Conservation (phyloP, 1,140 invertebrate genomes). For the Solen grandis region DNA sequence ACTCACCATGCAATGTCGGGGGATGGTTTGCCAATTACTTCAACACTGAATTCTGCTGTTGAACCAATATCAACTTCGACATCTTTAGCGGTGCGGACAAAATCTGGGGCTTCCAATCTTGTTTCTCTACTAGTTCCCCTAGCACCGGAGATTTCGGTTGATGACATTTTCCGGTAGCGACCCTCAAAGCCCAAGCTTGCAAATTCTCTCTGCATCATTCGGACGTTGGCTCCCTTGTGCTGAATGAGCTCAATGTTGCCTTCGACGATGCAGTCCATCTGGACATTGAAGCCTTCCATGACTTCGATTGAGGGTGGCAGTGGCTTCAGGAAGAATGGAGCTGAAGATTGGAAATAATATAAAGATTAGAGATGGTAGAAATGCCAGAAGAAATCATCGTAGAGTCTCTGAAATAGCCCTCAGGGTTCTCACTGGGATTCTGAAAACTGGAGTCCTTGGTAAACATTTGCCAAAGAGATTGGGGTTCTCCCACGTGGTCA, state of each 20-base stretch:
- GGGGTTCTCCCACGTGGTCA: no score
- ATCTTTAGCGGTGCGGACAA: constrained; percentile 62
- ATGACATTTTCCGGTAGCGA: constrained; percentile 64
- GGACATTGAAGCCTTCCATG: constrained; percentile 74
- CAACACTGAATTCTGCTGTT: constrained; percentile 68
- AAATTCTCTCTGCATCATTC: constrained; percentile 61
- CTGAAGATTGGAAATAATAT: constrained; percentile 63
- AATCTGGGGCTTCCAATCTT: constrained; percentile 55
- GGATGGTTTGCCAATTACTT: constrained; percentile 58
- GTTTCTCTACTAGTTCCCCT: background rate
- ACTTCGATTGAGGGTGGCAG: constrained; percentile 75
- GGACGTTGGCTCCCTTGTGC: constrained; percentile 52
- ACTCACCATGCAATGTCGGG: constrained; percentile 67
- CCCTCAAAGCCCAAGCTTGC: constrained; percentile 70
- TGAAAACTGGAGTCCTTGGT: no score
- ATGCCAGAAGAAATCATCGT: no score
- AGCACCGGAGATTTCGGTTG: constrained; percentile 12
- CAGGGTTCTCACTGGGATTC: no score
- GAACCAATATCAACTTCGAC: constrained; percentile 61
- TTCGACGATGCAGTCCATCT: constrained; percentile 75
- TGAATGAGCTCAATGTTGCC: constrained; percentile 68
- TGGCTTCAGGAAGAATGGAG: constrained; percentile 79
- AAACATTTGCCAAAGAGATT: no score
- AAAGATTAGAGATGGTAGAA: constrained; percentile 2
- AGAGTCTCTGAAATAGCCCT: no score